Evolutionary conservation across 37 sponge, comb jelly and placozoan genomes (phyloP).

Genomic region (Eunapius fragilis): DNA sequence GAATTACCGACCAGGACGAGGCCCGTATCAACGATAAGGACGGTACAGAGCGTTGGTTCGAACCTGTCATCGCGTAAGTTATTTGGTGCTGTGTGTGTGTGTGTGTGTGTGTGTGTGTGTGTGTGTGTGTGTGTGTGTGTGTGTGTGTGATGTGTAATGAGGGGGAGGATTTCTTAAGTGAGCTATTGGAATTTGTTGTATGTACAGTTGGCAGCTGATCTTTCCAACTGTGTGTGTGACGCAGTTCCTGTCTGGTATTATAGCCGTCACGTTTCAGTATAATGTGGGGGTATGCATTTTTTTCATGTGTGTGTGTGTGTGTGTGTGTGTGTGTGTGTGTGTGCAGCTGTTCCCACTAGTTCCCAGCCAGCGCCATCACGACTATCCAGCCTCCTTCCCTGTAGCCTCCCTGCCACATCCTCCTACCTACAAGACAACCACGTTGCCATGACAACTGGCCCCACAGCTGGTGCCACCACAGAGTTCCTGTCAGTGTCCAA

Average conservation of each 20-base stretch:
- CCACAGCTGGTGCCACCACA: too few relatives aligned
- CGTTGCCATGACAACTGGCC: background rate
- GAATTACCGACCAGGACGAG: background rate
- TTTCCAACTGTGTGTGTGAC: background rate
- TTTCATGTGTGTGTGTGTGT: slow-evolving; percentile 17
- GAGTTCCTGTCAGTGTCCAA: too few relatives aligned
- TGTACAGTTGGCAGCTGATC: background rate
- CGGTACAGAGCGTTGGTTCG: background rate
- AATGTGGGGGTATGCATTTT: background rate
- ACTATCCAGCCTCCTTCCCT: background rate
- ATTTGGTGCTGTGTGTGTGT: background rate
- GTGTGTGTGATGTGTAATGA: background rate
- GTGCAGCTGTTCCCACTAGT: background rate
- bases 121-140: background rate
- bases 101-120: background rate
- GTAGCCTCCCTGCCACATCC: background rate
- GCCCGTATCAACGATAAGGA: background rate
- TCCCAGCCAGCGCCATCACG: background rate
- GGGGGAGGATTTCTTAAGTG: background rate
- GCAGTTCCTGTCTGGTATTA: background rate
- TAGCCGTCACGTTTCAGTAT: background rate
- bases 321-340: background rate
- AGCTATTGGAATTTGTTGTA: background rate
- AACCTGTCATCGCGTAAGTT: background rate
- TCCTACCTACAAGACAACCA: background rate